Conservation (phyloP, 2,113 vertebrate species). For the Nothoprocta pentlandii region DNA sequence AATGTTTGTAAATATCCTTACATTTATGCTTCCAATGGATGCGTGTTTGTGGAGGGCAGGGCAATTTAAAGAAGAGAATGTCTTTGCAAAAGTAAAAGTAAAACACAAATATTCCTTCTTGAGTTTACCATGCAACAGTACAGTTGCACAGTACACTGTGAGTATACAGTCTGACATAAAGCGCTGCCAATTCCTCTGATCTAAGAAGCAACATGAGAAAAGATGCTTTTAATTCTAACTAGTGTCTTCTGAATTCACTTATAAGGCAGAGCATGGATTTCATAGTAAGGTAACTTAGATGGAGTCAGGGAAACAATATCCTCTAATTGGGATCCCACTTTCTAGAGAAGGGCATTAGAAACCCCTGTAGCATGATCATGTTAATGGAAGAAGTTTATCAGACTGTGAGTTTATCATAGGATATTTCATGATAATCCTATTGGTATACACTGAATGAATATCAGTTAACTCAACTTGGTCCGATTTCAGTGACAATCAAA, state of each 20-base stretch:
- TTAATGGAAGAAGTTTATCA: neutral
- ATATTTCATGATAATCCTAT: neutral
- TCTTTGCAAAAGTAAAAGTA: neutral
- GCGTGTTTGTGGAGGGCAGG: neutral
- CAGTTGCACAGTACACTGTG: too few relatives aligned
- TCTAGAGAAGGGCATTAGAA: neutral
- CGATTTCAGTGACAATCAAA: neutral
- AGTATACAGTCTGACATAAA: neutral
- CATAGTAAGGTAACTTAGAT: neutral
- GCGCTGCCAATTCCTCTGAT: neutral
- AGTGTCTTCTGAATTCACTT: neutral
- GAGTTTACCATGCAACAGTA: neutral
- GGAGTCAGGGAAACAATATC: neutral
- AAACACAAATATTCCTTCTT: neutral
- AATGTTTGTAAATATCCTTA: conserved; percentile 5
- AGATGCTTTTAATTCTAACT: neutral
- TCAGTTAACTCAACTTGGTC: neutral
- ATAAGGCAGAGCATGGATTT: neutral
- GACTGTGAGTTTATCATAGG: neutral
- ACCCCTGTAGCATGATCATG: neutral
- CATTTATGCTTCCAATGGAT: neutral
- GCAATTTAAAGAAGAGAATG: neutral
- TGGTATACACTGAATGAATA: neutral
- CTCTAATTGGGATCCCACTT: neutral
- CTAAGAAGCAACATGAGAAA: neutral